Evolutionary conservation across 1,140 invertebrate species (phyloP).

Genomic region (Tetramorium parvispinum): DNA sequence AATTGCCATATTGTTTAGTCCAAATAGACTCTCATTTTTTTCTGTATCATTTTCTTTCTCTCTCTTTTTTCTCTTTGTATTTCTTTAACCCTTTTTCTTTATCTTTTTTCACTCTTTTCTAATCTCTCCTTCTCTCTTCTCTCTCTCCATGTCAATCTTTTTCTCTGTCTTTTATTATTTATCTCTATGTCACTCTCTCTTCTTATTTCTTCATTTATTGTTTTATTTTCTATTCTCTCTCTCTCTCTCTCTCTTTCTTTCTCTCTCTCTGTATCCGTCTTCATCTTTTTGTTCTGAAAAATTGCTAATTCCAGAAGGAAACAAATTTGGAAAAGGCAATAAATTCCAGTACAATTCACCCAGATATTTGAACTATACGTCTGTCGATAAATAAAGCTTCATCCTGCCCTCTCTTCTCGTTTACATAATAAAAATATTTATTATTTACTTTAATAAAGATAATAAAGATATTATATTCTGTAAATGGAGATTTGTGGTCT

Average conservation of each 20-base stretch:
- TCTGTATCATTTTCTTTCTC: background rate
- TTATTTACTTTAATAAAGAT: conserved; percentile 33
- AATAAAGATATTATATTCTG: conserved; percentile 57
- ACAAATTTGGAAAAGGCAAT: background rate
- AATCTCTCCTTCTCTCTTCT: too few relatives aligned
- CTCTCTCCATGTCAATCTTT: background rate
- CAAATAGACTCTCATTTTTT: background rate
- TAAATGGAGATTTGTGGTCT: conserved; percentile 51
- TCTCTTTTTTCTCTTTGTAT: background rate
- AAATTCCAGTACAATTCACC: conserved; percentile 31
- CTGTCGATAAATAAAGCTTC: conserved; percentile 62
- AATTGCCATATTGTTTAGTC: background rate
- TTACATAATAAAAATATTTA: conserved; percentile 72
- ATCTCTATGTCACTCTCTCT: background rate
- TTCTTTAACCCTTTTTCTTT: background rate
- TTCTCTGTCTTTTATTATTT: background rate
- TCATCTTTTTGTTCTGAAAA: background rate
- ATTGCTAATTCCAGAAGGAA: background rate
- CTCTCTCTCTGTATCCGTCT: background rate
- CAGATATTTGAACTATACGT: background rate
- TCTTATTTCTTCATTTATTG: background rate
- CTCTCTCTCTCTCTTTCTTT: background rate
- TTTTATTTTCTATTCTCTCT: background rate
- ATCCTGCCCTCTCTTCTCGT: conserved; percentile 66
- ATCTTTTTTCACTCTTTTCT: background rate